A percentile compares a stretch with the other conserved stretches of the same genome.
phyloP scores from a whole-genome alignment of 2,113 vertebrate species.

The Osmerus eperlanus region DNA sequence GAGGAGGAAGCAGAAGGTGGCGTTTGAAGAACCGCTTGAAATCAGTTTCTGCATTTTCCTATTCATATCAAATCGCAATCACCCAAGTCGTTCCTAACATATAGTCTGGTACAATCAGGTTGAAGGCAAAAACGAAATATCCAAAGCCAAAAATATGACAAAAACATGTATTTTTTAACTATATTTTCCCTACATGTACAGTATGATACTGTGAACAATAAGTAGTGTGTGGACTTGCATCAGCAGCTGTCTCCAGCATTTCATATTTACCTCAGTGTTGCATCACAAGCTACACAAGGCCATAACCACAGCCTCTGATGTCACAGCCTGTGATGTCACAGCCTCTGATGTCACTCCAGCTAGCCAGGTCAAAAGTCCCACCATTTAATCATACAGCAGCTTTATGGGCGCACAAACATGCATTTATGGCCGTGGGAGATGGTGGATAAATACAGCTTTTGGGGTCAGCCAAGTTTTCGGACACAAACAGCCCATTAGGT shows the following conservation, averaged over 20 bases:
- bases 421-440: slow-evolving; percentile 44
- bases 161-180: background rate
- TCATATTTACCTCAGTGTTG: slow-evolving; percentile 55
- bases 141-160: background rate
- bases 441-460: slow-evolving; percentile 23
- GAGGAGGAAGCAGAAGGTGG: background rate
- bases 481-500: slow-evolving; percentile 20
- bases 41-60: no score
- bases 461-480: slow-evolving; percentile 50
- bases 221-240: no score
- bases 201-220: no score
- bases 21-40: no score
- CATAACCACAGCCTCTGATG: slow-evolving; percentile 48
- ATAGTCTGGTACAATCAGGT: no score
- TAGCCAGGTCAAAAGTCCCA: slow-evolving; percentile 4
- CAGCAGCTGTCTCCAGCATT: slow-evolving; percentile 38
- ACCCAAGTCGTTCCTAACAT: no score
- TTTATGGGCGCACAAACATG: slow-evolving; percentile 36
- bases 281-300: slow-evolving; percentile 48
- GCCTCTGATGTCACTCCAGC: slow-evolving; percentile 52
- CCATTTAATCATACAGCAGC: slow-evolving; percentile 44
- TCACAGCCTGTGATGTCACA: slow-evolving; percentile 47
- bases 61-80: no score
- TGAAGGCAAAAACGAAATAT: no score
- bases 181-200: background rate